A percentile compares a stretch with the other conserved stretches of the same genome.
Evolutionary conservation across 2,888 invertebrate species (phyloP).

Genomic region (Seira sanloemensis): DNA sequence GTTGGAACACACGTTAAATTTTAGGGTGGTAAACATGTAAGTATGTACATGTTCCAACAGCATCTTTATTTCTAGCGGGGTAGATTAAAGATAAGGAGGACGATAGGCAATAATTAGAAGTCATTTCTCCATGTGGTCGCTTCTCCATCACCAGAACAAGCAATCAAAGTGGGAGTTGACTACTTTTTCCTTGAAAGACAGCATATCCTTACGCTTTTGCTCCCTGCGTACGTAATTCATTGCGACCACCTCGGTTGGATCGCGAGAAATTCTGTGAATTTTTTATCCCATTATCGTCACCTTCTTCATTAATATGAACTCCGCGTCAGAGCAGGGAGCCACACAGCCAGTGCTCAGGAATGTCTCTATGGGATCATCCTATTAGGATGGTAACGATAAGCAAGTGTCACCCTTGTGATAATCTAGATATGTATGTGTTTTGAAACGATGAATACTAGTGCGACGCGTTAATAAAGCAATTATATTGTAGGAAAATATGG

Average conservation of each 20-base stretch:
- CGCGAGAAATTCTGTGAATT: conserved; percentile 13
- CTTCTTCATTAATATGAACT: conserved; percentile 50
- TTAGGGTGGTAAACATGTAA: not conserved
- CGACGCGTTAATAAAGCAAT: too few species aligned
- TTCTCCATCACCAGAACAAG: conserved; percentile 33
- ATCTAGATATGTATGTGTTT: too few species aligned
- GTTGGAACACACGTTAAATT: not conserved
- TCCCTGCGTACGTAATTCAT: too few species aligned
- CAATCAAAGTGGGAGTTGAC: conserved; percentile 47
- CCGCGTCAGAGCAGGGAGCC: not conserved
- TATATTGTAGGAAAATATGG: too few species aligned
- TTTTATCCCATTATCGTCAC: conserved; percentile 40
- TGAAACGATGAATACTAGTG: too few species aligned
- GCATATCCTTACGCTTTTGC: too few species aligned
- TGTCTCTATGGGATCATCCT: too few species aligned
- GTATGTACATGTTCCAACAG: too few species aligned
- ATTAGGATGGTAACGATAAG: too few species aligned
- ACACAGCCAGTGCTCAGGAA: too few species aligned
- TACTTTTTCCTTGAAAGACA: not conserved
- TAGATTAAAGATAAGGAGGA: conserved; percentile 8
- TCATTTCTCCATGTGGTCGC: conserved; percentile 16
- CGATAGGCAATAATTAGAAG: conserved; percentile 48
- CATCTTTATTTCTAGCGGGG: too few species aligned
- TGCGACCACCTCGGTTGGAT: conserved; percentile 23
- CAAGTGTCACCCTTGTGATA: too few species aligned